These are phyloP conservation scores for Ceratina japonica DNA, from an alignment of 1,140 invertebrate genomes.

Conservation along the genomic window DNA sequence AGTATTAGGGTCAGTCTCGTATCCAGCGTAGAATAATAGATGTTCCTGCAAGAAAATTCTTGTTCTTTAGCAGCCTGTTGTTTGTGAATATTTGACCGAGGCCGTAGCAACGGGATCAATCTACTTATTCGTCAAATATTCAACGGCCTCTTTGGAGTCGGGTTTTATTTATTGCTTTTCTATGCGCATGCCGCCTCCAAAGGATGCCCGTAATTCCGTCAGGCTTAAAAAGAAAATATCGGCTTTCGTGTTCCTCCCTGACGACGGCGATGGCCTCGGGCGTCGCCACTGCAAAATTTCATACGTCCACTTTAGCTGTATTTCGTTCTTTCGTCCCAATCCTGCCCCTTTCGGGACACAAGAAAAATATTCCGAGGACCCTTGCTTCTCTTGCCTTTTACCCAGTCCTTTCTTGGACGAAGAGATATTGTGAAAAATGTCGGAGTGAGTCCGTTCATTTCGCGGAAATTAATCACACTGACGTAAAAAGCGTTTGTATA, in stretches of 20 bases:
- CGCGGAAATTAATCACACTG: no score
- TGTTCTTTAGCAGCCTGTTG: neutral
- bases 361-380: constrained; percentile 54
- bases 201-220: constrained; percentile 47
- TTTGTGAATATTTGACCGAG: constrained; percentile 33
- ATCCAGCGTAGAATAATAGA: no score
- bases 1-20: no score
- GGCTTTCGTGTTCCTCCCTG: constrained; percentile 23
- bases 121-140: constrained; percentile 53
- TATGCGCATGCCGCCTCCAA: constrained; percentile 4
- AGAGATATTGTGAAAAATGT: no score
- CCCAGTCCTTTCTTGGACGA: neutral
- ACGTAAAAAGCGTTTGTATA: no score
- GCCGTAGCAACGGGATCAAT: constrained; percentile 20
- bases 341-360: constrained; percentile 29
- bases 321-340: constrained; percentile 40
- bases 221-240: constrained; percentile 52
- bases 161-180: constrained; percentile 38
- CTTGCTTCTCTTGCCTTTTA: constrained; percentile 18
- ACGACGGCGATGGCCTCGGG: constrained; percentile 52
- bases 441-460: neutral
- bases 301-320: constrained; percentile 63
- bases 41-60: constrained; percentile 11
- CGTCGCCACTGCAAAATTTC: constrained; percentile 65
- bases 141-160: constrained; percentile 7